phyloP scores from a whole-genome alignment of 2,888 invertebrate genomes.

The Abrostola tripartita region DNA sequence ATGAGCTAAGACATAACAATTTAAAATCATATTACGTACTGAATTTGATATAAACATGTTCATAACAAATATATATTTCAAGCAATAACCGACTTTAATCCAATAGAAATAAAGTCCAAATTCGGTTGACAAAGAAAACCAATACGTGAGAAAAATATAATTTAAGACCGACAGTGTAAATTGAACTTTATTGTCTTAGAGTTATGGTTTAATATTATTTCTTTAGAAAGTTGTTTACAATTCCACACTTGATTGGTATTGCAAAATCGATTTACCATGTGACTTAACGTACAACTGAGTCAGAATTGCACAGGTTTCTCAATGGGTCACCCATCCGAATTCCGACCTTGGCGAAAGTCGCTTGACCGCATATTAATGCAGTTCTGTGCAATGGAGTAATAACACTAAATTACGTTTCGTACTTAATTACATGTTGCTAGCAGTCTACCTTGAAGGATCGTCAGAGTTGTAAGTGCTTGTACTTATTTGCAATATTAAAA shows the following conservation, averaged over 20 bases:
- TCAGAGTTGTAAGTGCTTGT: neutral
- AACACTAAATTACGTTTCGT: slow-evolving; percentile 18
- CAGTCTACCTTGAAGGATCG: slow-evolving; percentile 21
- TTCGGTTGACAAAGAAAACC: neutral
- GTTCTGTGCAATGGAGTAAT: slow-evolving; percentile 19
- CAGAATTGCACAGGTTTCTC: slow-evolving; percentile 38
- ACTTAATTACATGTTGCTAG: slow-evolving; percentile 11
- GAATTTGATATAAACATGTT: slow-evolving; percentile 5
- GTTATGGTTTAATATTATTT: slow-evolving; percentile 11
- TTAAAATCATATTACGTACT: slow-evolving; percentile 2
- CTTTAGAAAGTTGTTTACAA: slow-evolving; percentile 31
- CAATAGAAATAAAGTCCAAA: neutral
- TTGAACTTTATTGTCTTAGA: neutral
- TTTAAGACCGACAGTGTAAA: neutral
- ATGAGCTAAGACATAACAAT: neutral
- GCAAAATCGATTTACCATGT: slow-evolving; percentile 42
- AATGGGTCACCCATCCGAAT: slow-evolving; percentile 54
- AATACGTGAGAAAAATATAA: slow-evolving; percentile 3
- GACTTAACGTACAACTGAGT: slow-evolving; percentile 32
- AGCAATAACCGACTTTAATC: neutral
- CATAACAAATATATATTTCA: neutral
- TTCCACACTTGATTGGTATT: slow-evolving; percentile 15
- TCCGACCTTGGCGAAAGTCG: slow-evolving; percentile 47
- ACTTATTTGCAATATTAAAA: neutral
- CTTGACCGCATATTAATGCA: slow-evolving; percentile 28